Evolutionary conservation across 1,140 invertebrate species (phyloP), one percentile per base, ranked within the genome.

Genomic region (Trichonephila inaurata): DNA sequence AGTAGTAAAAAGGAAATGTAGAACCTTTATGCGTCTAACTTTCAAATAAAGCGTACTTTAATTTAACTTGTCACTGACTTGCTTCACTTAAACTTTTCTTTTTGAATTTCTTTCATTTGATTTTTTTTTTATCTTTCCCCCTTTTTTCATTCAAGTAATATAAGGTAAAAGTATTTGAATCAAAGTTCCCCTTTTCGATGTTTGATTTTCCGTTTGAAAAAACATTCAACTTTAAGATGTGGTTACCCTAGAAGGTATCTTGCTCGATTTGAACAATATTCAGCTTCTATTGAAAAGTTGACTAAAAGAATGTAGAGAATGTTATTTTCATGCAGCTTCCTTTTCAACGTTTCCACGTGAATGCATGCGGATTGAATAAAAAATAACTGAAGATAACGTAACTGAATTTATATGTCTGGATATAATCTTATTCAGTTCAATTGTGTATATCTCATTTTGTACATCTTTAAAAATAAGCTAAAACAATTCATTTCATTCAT

Each of bases 1-100:
- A 21, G 16, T 18, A 19, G 16, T 19, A 21, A 19, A 19, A 19
- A 64, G 18, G 62, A 19, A 64, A 64, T 19, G 16, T 16, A 19
- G 21, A 64, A 64, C 1, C 62, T 64, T 64, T 18, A 64, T 64
- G 16, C 21, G 21, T 64, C 18, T 64, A 64, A 21, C 18, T 64
- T 64, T 64, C 62, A 21, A 69, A 24, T 69, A 69, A 69, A 69
- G n/a, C 66, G 66, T 12, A 69, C 66, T 69, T 69, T 69, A n/a
- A 69, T 69, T 69, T 69, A n/a, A 69, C 66, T 69, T 24, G 66
- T 69, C 66, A 21, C 62, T 19, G 62, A 21, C 62, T 64, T 21
- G 62, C 62, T 64, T 21, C 62, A 64, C 14, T 19, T 18, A 64
- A 16, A 6, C 16, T 7, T 21, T 64, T 64, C 16, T 64, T 64